Evolutionary conservation across 2,888 invertebrate species (phyloP).

Genomic region (Andrena flavipes): DNA sequence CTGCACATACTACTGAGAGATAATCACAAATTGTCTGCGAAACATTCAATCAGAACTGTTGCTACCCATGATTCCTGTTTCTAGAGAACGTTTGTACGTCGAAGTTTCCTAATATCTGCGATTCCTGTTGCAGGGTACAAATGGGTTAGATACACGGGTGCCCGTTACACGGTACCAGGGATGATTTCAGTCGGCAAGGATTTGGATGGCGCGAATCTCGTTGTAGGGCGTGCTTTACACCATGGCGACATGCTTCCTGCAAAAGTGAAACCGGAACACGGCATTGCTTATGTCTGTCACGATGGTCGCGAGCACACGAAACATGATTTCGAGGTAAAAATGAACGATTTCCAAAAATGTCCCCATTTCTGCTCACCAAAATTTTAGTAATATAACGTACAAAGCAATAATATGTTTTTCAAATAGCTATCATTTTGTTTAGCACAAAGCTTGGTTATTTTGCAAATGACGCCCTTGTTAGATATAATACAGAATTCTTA

Average conservation of each 20-base stretch:
- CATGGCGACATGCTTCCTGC: conserved; percentile 89
- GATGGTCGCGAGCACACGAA: conserved; percentile 88
- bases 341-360: neutral
- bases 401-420: no score
- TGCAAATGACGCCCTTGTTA: no score
- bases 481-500: no score
- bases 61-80: neutral
- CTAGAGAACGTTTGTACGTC: neutral
- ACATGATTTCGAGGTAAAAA: conserved; percentile 88
- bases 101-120: conserved; percentile 2
- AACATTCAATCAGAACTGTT: neutral
- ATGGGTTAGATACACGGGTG: conserved; percentile 75
- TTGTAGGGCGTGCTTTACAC: conserved; percentile 88
- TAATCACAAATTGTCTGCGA: neutral
- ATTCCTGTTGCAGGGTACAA: conserved; percentile 69
- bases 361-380: no score
- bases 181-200: conserved; percentile 81
- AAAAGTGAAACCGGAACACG: conserved; percentile 89
- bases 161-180: conserved; percentile 68
- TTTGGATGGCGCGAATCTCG: conserved; percentile 80
- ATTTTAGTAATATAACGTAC: no score
- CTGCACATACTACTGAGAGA: no score
- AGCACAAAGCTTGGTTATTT: no score
- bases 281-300: conserved; percentile 88
- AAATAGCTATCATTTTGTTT: no score